Evolutionary conservation across 2,888 invertebrate genomes (phyloP).

Genomic region (Prenolepis imparis): DNA sequence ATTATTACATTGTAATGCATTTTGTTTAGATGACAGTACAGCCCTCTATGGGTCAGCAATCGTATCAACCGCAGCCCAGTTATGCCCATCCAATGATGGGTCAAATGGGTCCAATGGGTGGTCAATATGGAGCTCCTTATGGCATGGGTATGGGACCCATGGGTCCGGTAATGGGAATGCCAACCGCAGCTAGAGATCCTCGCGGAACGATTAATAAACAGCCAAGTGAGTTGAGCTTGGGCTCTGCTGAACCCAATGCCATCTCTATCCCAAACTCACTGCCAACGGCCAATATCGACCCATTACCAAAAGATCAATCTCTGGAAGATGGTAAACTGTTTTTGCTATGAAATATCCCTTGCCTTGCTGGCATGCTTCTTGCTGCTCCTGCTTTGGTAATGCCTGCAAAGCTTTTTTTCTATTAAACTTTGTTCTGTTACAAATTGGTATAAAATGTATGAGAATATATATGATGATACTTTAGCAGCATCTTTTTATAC

Average conservation of each 20-base stretch:
- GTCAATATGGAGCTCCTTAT: conserved; percentile 87
- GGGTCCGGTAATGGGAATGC: conserved; percentile 87
- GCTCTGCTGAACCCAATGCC: conserved; percentile 86
- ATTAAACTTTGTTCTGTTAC: neutral
- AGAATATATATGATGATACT: neutral
- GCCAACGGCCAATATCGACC: conserved; percentile 83
- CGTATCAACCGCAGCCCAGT: conserved; percentile 89
- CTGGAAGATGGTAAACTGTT: conserved; percentile 86
- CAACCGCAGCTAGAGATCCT: conserved; percentile 82
- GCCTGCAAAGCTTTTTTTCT: conserved; percentile 62
- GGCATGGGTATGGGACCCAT: conserved; percentile 87
- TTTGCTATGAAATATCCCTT: conserved; percentile 87
- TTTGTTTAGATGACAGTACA: conserved; percentile 91
- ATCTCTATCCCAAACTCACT: conserved; percentile 84
- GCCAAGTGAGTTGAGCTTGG: conserved; percentile 90
- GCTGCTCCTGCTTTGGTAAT: conserved; percentile 78
- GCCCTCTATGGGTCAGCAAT: conserved; percentile 89
- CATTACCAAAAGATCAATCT: conserved; percentile 85
- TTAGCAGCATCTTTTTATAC: neutral
- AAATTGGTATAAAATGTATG: neutral
- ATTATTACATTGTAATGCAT: neutral
- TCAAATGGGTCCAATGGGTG: conserved; percentile 87
- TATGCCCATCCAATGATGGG: conserved; percentile 92
- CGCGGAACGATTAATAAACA: conserved; percentile 87
- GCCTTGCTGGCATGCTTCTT: conserved; percentile 81